Evolutionary conservation across 2,797 vertebrate species (phyloP).

Genomic region (Syncerus caffer): DNA sequence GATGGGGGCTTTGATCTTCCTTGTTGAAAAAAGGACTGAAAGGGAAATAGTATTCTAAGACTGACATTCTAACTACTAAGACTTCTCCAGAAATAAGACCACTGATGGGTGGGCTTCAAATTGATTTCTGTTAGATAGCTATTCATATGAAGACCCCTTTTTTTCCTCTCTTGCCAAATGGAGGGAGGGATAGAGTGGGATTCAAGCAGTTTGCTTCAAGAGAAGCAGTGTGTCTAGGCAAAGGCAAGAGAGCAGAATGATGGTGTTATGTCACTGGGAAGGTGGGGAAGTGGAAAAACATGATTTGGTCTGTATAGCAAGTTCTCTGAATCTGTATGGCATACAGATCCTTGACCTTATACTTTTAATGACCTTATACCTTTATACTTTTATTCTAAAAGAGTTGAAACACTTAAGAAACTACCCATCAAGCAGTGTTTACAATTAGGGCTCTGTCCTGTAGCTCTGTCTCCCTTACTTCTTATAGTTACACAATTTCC

Average conservation of each 20-base stretch:
- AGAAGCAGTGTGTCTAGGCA: neutral
- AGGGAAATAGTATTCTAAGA: neutral
- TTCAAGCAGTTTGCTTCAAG: neutral
- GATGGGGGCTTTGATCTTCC: neutral
- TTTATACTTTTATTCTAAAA: constrained; percentile 40
- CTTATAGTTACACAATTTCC: neutral
- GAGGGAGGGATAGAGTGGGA: neutral
- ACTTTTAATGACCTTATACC: constrained; percentile 15
- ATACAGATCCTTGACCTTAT: neutral
- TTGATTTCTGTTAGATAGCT: neutral
- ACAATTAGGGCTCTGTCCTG: neutral
- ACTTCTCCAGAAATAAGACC: neutral
- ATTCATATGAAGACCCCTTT: neutral
- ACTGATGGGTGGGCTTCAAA: neutral
- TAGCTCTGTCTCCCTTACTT: neutral
- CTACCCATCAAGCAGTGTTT: neutral
- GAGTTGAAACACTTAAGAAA: constrained; percentile 33
- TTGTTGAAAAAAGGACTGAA: constrained; percentile 8
- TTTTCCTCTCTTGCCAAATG: neutral
- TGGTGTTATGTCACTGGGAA: neutral
- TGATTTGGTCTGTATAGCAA: constrained; percentile 15
- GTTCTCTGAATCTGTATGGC: constrained; percentile 33
- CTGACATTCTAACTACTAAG: neutral
- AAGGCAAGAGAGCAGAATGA: neutral
- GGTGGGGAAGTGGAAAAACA: neutral